Evolutionary conservation across 2,113 vertebrate genomes (phyloP).

Genomic region (Apteryx owenii): DNA sequence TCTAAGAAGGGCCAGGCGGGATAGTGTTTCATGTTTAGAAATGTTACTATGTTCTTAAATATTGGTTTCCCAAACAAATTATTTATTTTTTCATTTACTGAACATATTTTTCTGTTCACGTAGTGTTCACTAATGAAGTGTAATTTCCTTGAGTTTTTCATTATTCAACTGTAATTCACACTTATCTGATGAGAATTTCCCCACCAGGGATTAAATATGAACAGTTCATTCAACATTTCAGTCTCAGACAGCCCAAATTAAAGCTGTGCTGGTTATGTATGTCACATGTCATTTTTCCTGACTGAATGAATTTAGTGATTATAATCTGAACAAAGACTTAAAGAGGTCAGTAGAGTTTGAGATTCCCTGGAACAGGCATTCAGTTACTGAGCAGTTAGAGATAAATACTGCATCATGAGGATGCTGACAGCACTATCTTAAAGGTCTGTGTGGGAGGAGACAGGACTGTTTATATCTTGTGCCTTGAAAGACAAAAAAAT

Average conservation of each 20-base stretch:
- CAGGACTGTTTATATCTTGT: background rate
- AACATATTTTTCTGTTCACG: background rate
- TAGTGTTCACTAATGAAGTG: background rate
- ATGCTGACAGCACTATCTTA: background rate
- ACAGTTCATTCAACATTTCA: background rate
- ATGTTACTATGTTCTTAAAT: background rate
- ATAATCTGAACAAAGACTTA: slow-evolving; percentile 30
- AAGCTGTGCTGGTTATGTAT: slow-evolving; percentile 9
- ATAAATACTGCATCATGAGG: background rate
- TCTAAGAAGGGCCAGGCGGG: background rate
- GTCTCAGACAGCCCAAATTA: slow-evolving; percentile 23
- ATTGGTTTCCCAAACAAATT: background rate
- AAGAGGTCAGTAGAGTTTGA: slow-evolving; percentile 29
- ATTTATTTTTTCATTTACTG: background rate
- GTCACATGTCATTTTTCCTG: slow-evolving; percentile 49
- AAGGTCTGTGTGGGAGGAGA: background rate
- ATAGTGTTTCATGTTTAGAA: background rate
- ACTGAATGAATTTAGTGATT: slow-evolving; percentile 49
- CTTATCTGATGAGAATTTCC: slow-evolving; percentile 7
- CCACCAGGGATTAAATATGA: background rate
- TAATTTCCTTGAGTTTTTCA: slow-evolving; percentile 4
- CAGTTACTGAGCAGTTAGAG: slow-evolving; percentile 10
- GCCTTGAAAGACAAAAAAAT: background rate
- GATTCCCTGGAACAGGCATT: background rate
- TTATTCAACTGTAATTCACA: background rate